Evolutionary conservation across 1,140 invertebrate species (phyloP), one percentile per base, ranked within the genome.

Genomic region (Rhizoglyphus robini): DNA sequence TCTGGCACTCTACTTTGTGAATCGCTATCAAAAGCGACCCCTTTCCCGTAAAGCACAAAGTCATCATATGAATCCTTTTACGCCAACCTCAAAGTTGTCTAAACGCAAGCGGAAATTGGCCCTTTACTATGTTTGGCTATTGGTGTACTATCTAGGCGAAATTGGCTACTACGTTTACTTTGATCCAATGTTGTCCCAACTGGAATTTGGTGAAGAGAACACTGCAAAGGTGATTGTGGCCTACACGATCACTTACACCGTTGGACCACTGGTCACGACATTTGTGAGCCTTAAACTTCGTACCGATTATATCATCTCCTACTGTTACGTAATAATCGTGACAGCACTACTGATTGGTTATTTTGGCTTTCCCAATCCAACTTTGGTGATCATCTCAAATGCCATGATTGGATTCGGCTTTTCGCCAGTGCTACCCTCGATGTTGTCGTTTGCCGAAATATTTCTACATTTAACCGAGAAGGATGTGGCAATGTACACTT

Each of bases 1-100:
- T 54, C 51, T 54, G 51, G 51, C 51, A 32, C 51, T 54, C 8
- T 54, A 54, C 51, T 54, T 54, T 54, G 23, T 54, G 15, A 8
- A 5, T 8, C 51, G 51, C 20, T 54, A 54, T 32, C 51, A 54
- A 32, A 54, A 54, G 51, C 51, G 51, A 32, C 31, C 51, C 15
- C 20, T 54, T 8, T 54, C 51, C 8, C 8, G 31, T 11, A 54
- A 54, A 8, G 8, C 8, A 11, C 51, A 8, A 25, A 8, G 5
- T 8, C 51, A 54, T 8, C 23, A 54, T 54, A 54, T 54, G 23
- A 32, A 54, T 32, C 23, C 31, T 8, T 32, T 54, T 25, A 8
- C 8, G 15, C 31, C 51, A 27, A 23, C 51, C 31, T 8, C 23
- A 8, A 32, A 11, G 23, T 11, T 23, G 8, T 8, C 8, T 32